phyloP scores from a whole-genome alignment of 1,140 invertebrate species.

The Armadillidium nasatum region DNA sequence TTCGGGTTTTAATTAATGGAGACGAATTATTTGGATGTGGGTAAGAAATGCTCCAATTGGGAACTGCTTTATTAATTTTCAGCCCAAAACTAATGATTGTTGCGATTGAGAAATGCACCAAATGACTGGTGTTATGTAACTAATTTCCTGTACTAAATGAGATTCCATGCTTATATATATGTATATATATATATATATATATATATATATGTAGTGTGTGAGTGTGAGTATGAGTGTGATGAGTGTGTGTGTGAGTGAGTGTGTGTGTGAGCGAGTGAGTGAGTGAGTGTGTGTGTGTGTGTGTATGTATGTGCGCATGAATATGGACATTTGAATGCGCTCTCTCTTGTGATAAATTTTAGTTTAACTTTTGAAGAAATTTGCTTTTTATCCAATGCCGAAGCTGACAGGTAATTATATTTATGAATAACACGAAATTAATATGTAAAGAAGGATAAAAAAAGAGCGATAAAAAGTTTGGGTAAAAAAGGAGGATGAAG shows the following conservation, averaged over 20 bases:
- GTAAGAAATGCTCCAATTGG: too few species aligned
- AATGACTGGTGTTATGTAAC: too few species aligned
- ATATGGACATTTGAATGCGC: not conserved
- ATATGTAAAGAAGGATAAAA: not conserved
- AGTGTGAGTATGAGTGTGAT: not conserved
- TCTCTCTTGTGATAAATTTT: not conserved
- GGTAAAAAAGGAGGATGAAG: too few species aligned
- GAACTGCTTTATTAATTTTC: too few species aligned
- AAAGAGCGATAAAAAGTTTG: too few species aligned
- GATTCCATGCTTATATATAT: too few species aligned
- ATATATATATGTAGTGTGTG: not conserved
- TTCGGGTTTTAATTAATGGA: too few species aligned
- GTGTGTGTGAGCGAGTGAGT: not conserved
- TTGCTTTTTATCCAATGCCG: not conserved
- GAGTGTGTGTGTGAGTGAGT: not conserved
- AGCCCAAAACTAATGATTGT: too few species aligned
- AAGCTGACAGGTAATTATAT: conserved; percentile 8
- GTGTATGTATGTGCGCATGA: not conserved
- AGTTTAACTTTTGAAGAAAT: conserved; percentile 6
- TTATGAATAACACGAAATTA: conserved; percentile 7
- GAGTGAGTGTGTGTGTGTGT: not conserved
- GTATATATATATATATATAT: too few species aligned
- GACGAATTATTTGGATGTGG: too few species aligned
- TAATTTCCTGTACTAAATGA: too few species aligned
- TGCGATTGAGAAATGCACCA: too few species aligned